A percentile compares a stretch with the other conserved stretches of the same genome.
Evolutionary conservation across 2,888 invertebrate species (phyloP).

Genomic region (Polyommatus iphigenia): DNA sequence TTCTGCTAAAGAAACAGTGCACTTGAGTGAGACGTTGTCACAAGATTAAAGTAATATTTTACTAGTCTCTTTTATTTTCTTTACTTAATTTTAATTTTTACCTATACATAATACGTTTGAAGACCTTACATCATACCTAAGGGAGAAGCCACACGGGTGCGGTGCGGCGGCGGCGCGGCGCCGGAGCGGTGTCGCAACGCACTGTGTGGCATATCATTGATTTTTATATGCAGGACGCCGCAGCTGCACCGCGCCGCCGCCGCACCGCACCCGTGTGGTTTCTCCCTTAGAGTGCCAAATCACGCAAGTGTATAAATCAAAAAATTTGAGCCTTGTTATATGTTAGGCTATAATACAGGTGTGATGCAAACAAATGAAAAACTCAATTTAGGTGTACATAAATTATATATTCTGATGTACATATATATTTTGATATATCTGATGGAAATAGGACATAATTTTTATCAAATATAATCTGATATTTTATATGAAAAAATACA

Average conservation of each 20-base stretch:
- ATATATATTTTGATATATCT: conserved; percentile 68
- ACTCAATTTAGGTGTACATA: conserved; percentile 65
- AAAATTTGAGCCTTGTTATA: no score
- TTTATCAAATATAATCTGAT: conserved; percentile 68
- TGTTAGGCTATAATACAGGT: background rate
- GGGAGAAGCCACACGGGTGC: no score
- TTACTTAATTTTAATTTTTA: background rate
- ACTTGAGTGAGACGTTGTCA: background rate
- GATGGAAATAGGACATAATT: conserved; percentile 59
- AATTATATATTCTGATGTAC: conserved; percentile 75
- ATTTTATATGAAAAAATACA: conserved; percentile 73
- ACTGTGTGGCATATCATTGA: no score
- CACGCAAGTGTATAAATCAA: no score
- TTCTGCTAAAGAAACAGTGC: background rate
- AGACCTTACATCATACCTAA: background rate
- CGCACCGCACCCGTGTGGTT: no score
- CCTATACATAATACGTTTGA: background rate
- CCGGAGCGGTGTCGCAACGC: no score
- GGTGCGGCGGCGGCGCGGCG: no score
- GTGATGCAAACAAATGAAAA: conserved; percentile 51
- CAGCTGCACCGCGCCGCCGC: no score
- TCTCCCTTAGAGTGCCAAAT: background rate
- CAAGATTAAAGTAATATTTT: background rate
- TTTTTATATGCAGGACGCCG: no score
- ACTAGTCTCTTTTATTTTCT: background rate